Evolutionary conservation across 2,797 vertebrate species (phyloP).

Genomic region (Thunnus albacares): DNA sequence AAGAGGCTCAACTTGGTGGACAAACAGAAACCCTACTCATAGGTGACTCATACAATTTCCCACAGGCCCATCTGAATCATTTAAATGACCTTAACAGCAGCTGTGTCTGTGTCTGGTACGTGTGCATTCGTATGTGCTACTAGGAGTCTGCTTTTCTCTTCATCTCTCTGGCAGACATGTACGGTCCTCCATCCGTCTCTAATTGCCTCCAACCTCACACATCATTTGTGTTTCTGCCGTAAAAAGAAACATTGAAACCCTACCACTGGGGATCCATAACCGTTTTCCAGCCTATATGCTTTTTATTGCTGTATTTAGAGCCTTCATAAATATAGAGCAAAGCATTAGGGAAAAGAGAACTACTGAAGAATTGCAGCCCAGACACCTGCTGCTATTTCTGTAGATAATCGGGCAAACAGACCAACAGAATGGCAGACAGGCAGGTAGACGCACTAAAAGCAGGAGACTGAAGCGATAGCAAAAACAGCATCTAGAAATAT

Average conservation of each 20-base stretch:
- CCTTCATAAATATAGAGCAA: conserved; percentile 83
- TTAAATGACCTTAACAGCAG: conserved; percentile 76
- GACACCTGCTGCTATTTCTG: conserved; percentile 75
- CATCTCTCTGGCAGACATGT: conserved; percentile 69
- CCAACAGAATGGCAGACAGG: not conserved
- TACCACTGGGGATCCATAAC: conserved; percentile 82
- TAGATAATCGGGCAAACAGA: conserved; percentile 46
- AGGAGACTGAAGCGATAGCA: not conserved
- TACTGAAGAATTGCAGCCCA: conserved; percentile 56
- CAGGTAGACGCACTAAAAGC: not conserved
- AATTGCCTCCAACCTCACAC: conserved; percentile 79
- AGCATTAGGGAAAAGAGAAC: conserved; percentile 67
- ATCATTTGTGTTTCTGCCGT: conserved; percentile 78
- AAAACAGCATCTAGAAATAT: conserved; percentile 18
- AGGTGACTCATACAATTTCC: conserved; percentile 73
- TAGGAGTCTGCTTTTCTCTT: conserved; percentile 61
- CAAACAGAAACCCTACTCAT: conserved; percentile 52
- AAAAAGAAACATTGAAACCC: conserved; percentile 77
- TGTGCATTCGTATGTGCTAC: conserved; percentile 51
- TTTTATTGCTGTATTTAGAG: conserved; percentile 84
- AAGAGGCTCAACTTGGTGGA: conserved; percentile 41
- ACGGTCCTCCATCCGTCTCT: conserved; percentile 64
- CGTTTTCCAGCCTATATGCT: conserved; percentile 79
- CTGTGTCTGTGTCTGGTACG: conserved; percentile 59
- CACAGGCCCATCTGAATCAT: conserved; percentile 62